Conservation (phyloP, 2,888 invertebrate species). For the Polymixis flavicincta region DNA sequence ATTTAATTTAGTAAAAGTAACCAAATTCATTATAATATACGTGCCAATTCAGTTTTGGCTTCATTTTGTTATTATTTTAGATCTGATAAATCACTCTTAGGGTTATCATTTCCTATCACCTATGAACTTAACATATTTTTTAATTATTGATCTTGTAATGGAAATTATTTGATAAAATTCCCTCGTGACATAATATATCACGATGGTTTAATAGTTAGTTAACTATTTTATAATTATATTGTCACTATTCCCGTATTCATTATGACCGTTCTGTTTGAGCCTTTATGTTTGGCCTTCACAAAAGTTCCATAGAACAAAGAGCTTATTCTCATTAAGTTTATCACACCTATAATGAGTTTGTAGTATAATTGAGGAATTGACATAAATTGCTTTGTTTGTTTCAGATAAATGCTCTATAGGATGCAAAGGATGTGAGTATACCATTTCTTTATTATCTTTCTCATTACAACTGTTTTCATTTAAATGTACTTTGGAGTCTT, state of each 20-base stretch:
- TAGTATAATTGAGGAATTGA: constrained; percentile 57
- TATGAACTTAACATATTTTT: constrained; percentile 15
- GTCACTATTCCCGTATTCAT: neutral
- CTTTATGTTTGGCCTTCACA: neutral
- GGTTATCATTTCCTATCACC: constrained; percentile 34
- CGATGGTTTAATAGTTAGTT: neutral
- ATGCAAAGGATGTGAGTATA: constrained; percentile 86
- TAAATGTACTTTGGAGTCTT: neutral
- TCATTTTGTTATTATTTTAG: constrained; percentile 33
- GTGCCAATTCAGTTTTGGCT: neutral
- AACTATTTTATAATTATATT: neutral
- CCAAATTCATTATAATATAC: neutral
- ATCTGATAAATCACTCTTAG: constrained; percentile 8
- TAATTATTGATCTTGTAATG: constrained; percentile 1
- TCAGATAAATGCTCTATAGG: constrained; percentile 85
- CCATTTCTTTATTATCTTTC: constrained; percentile 24
- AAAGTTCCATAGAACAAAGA: constrained; percentile 11
- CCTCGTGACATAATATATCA: neutral
- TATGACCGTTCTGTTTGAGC: neutral
- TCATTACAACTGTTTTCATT: neutral
- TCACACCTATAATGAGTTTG: constrained; percentile 41
- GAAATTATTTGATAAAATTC: constrained; percentile 18
- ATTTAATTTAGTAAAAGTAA: neutral
- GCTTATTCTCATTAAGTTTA: constrained; percentile 22
- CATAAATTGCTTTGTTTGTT: constrained; percentile 79